Base-by-base conservation (phyloP, 2,888 invertebrate species). In the Brachyopa scutellaris region DNA sequence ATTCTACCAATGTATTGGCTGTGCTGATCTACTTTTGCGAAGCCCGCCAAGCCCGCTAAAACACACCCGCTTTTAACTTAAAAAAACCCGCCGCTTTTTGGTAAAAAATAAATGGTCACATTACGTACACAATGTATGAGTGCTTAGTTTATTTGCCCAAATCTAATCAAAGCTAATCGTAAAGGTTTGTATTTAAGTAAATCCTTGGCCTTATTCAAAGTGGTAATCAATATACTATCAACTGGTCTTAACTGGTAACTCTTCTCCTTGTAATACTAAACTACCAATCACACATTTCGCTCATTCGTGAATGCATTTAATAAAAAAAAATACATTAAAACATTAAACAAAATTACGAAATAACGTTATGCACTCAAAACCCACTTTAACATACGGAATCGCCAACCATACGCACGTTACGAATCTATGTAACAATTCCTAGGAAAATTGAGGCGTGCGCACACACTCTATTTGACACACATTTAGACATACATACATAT, bases 371-470 rank as follows among this genome's bases (percentile, higher is more conserved):
- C 6, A 42, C n/a, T n/a, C n/a, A n/a, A n/a, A n/a, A 21, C 19
- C 19, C 42, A 21, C 11, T 45, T 23, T 11, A 23, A 45, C 23
- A 9, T 6, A 55, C 45, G 8, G 11, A 9, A 53, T 53, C 31
- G 19, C 40, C 29, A 3, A 23, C n/a, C 31, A 11, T 42, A 33
- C 11, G 7, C 13, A 33, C 42, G 51, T 15, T 19, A 53, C 51
- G 29, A 66, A 66, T 42, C 9, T 6, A 36, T 36, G n/a, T n/a
- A n/a, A n/a, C n/a, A n/a, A n/a, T n/a, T n/a, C 55, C 15, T 57
- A 55, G 55, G 23, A 36, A 36, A 62, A 36, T 45, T n/a, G 53
- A 62, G 9, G 62, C 36, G 72, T 53, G 53, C 36, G 62, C 62
- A 62, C 33, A 36, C 53, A n/a, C 21, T 62, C n/a, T n/a, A 29